Conservation (phyloP, 2,113 vertebrate genomes). For the Oplegnathus fasciatus region DNA sequence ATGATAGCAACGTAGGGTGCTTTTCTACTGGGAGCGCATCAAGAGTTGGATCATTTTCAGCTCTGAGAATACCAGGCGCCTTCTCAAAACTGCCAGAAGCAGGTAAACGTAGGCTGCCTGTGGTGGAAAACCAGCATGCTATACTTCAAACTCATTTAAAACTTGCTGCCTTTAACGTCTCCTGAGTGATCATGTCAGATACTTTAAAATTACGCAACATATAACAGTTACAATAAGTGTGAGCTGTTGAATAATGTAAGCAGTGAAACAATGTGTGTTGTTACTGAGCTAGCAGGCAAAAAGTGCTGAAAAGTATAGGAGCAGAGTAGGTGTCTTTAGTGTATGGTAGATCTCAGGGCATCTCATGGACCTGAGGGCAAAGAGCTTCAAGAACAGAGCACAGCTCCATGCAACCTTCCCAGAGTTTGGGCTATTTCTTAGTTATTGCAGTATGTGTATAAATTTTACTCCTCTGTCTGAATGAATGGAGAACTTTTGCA, state of each 20-base stretch:
- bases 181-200: slow-evolving; percentile 23
- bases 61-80: slow-evolving; percentile 18
- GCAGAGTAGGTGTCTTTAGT: slow-evolving; percentile 36
- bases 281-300: slow-evolving; percentile 37
- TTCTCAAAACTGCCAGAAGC: slow-evolving; percentile 51
- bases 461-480: slow-evolving; percentile 47
- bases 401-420: slow-evolving; percentile 41
- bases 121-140: slow-evolving; percentile 8
- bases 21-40: slow-evolving; percentile 36
- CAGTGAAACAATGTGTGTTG: slow-evolving; percentile 3
- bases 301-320: slow-evolving; percentile 5
- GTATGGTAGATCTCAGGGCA: slow-evolving; percentile 37
- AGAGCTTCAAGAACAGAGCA: slow-evolving; percentile 29
- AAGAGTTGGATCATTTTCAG: slow-evolving; percentile 40
- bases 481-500: slow-evolving; percentile 52
- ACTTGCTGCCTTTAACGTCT: slow-evolving; percentile 17
- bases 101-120: slow-evolving; percentile 28
- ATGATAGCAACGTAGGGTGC: slow-evolving; percentile 25
- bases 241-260: slow-evolving; percentile 31
- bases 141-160: slow-evolving; percentile 46
- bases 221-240: slow-evolving; percentile 9
- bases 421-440: slow-evolving; percentile 53
- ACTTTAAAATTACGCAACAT: slow-evolving; percentile 1
- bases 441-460: slow-evolving; percentile 67
- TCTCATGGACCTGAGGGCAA: slow-evolving; percentile 54